Percentiles rank a stretch among this genome's conserved stretches.
Conservation (phyloP, 2,888 invertebrate species). For the Cosmorhoe ocellata region DNA sequence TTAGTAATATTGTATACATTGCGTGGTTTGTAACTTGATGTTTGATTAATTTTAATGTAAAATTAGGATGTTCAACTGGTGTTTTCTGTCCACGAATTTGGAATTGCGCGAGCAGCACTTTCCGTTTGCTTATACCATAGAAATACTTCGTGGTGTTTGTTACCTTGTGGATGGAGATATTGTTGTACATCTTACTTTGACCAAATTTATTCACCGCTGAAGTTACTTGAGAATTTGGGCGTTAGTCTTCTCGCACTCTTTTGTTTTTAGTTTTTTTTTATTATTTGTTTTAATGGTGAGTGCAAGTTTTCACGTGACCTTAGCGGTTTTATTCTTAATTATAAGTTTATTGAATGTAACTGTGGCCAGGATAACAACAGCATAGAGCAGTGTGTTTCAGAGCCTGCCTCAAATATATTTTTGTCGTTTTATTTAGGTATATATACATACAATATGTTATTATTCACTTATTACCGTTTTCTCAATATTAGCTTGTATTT, state of each 20-base stretch:
- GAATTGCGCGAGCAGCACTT: constrained; percentile 60
- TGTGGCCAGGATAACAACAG: constrained; percentile 80
- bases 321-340: constrained; percentile 68
- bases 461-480: constrained; percentile 83
- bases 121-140: constrained; percentile 30
- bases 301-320: constrained; percentile 69
- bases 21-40: constrained; percentile 81
- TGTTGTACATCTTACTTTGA: constrained; percentile 80
- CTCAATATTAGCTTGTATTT: constrained; percentile 84
- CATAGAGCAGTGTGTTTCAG: constrained; percentile 78
- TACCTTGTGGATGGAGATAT: constrained; percentile 41
- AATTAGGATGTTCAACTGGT: constrained; percentile 78
- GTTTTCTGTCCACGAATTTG: constrained; percentile 63
- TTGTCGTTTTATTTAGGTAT: constrained; percentile 83
- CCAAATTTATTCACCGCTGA: constrained; percentile 68
- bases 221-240: constrained; percentile 68
- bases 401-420: constrained; percentile 83
- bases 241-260: constrained; percentile 57
- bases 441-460: constrained; percentile 75
- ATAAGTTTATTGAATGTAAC: constrained; percentile 76
- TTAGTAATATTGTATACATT: constrained; percentile 82
- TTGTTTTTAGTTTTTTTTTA: constrained; percentile 34
- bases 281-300: constrained; percentile 53
- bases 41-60: constrained; percentile 77
- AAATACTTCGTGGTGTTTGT: constrained; percentile 14